phyloP scores from a whole-genome alignment of 2,888 invertebrate genomes.

The Rhagonycha lutea region DNA sequence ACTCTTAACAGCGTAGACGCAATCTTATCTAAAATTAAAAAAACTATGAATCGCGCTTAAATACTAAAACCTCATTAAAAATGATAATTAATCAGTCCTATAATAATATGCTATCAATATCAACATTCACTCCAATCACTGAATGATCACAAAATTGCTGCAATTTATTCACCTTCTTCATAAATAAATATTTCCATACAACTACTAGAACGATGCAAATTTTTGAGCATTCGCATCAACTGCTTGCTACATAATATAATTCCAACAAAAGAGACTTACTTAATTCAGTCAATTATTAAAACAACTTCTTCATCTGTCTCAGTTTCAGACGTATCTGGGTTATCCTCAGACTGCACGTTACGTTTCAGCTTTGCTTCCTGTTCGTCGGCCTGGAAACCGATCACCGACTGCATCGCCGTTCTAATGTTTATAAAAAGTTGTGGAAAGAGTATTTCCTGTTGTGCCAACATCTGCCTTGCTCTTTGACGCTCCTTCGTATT shows the following conservation, averaged over 20 bases:
- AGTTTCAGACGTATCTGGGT: slow-evolving; percentile 62
- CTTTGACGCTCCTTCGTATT: slow-evolving; percentile 57
- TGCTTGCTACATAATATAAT: neutral
- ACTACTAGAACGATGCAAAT: neutral
- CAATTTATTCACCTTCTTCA: neutral
- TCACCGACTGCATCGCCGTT: slow-evolving; percentile 65
- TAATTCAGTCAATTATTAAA: slow-evolving; percentile 54
- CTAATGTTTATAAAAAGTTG: slow-evolving; percentile 74
- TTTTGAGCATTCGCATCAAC: slow-evolving; percentile 13
- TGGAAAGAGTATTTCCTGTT: slow-evolving; percentile 78
- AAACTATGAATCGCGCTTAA: neutral
- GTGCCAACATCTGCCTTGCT: slow-evolving; percentile 69
- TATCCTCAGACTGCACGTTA: slow-evolving; percentile 64
- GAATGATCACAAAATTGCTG: neutral
- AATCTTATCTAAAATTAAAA: slow-evolving; percentile 4
- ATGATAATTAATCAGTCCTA: neutral
- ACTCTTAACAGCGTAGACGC: neutral
- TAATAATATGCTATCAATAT: neutral
- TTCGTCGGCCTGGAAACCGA: slow-evolving; percentile 56
- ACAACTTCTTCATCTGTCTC: slow-evolving; percentile 71
- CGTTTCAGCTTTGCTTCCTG: slow-evolving; percentile 62
- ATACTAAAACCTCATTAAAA: neutral
- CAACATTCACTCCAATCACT: neutral
- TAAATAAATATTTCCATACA: neutral
- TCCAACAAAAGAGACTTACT: slow-evolving; percentile 14